Base-by-base conservation (phyloP, 2,797 vertebrate species). In the Tarsius wallacei region DNA sequence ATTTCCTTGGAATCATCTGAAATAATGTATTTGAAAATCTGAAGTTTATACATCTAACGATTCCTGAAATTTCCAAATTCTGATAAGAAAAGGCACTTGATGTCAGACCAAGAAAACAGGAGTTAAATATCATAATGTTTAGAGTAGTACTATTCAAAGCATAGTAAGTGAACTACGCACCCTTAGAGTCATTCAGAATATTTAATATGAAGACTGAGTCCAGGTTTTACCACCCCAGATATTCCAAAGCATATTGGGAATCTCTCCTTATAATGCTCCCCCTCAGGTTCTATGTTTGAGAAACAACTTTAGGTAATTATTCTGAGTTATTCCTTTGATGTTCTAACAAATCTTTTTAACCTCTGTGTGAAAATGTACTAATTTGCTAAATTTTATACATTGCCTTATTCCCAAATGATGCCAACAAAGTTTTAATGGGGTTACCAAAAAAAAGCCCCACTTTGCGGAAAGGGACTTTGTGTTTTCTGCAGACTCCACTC, bases 21-120 rank as follows among this genome's bases (percentile, higher is more conserved):
- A 92, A 95, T 91, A 59, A 96, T 86, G 3, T 26, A 83, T 97
- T 96, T 89, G 86, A 96, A 87, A 24, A 96, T 74, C 9, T 80
- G 63, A 97, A 57, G 24, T 6, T 42, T 95, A 14, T 53, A 74
- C 4, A 70, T 87, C 26, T 97, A 78, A 92, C 77, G 21, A 74
- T 78, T 94, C 13, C 94, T 87, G 15, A 71, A 81, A 73, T 87
- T 96, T 96, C 64, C 80, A n/a, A 96, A 83, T 88, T 90, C 28
- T 70, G 78, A 64, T 51, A 55, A 76, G 7, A 24, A 95, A 94
- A 93, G 71, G 28, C n/a, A 87, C 26, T 94, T 93, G 21, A 55
- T 87, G 47, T 78, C 57, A 91, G 21, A 91, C 42, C 64, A 94
- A 87, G 14, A 91, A 96, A 83, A 53, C 73, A 16, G 19, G 81